These are phyloP conservation scores for Molossus molossus DNA, from an alignment of 2,797 vertebrate genomes.

Conservation along the genomic window DNA sequence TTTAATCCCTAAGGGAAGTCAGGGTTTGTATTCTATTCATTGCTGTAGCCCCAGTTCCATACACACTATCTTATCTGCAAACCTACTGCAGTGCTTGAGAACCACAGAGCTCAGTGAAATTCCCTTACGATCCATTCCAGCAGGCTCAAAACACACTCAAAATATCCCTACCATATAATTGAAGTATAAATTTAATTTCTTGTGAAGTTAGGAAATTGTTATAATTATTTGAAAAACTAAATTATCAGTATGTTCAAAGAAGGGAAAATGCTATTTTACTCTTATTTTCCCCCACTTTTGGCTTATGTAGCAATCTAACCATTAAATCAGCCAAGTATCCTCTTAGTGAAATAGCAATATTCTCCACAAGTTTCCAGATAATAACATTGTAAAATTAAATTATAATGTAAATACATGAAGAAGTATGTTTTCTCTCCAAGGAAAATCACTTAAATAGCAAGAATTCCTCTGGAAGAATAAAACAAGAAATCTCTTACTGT, in stretches of 20 bases:
- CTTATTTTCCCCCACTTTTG: constrained; percentile 16
- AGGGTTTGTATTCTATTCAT: not conserved
- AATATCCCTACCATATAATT: not conserved
- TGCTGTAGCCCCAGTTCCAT: not conserved
- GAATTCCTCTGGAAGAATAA: not conserved
- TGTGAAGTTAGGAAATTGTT: not conserved
- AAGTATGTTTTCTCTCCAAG: not conserved
- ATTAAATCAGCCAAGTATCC: not conserved
- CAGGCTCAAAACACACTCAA: not conserved
- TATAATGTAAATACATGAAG: not conserved
- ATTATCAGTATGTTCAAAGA: not conserved
- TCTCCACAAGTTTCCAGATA: not conserved
- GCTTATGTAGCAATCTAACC: not conserved
- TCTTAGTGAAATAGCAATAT: constrained; percentile 39
- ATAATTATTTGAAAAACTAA: constrained; percentile 34
- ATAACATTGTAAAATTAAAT: constrained; percentile 40
- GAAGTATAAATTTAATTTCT: not conserved
- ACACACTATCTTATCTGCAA: not conserved
- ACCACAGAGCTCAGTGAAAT: not conserved
- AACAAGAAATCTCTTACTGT: not conserved
- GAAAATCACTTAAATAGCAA: constrained; percentile 27
- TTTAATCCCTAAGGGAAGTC: not conserved
- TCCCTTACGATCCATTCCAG: not conserved
- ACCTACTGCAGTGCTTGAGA: not conserved
- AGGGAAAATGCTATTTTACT: not conserved